These are phyloP conservation scores for Agriopis marginaria DNA, from an alignment of 2,888 invertebrate species.

Conservation along the genomic window DNA sequence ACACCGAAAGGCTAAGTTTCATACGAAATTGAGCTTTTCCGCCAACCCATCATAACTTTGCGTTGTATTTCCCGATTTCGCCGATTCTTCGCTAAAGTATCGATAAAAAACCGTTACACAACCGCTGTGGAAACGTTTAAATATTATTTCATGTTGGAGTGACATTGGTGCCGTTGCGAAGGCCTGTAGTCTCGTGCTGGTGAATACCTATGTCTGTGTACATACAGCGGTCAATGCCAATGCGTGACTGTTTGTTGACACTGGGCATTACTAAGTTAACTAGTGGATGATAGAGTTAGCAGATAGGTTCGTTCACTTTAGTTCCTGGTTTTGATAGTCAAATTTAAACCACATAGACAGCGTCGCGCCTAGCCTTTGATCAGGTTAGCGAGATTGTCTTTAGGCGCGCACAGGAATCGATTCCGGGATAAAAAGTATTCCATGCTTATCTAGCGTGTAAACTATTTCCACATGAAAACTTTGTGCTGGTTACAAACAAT, in stretches of 20 bases:
- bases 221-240: constrained; percentile 46
- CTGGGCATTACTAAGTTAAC: constrained; percentile 1
- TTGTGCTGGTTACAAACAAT: no score
- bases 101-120: constrained; percentile 31
- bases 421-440: no score
- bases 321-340: background rate
- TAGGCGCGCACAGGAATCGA: no score
- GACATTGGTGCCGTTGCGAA: constrained; percentile 39
- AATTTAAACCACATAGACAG: no score
- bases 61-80: constrained; percentile 21
- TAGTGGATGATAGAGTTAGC: background rate
- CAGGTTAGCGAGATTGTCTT: no score
- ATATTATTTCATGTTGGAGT: constrained; percentile 25
- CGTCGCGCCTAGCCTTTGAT: no score
- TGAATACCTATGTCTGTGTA: background rate
- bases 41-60: constrained; percentile 23
- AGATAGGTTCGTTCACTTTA: background rate
- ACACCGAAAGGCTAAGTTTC: constrained; percentile 1
- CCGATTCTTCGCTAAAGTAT: constrained; percentile 20
- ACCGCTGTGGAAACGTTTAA: constrained; percentile 16
- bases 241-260: constrained; percentile 35
- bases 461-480: no score
- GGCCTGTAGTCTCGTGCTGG: constrained; percentile 12
- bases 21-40: constrained; percentile 24
- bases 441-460: no score